These are phyloP conservation scores for Beris chalybata DNA, from an alignment of 2,888 invertebrate genomes.

Conservation along the genomic window DNA sequence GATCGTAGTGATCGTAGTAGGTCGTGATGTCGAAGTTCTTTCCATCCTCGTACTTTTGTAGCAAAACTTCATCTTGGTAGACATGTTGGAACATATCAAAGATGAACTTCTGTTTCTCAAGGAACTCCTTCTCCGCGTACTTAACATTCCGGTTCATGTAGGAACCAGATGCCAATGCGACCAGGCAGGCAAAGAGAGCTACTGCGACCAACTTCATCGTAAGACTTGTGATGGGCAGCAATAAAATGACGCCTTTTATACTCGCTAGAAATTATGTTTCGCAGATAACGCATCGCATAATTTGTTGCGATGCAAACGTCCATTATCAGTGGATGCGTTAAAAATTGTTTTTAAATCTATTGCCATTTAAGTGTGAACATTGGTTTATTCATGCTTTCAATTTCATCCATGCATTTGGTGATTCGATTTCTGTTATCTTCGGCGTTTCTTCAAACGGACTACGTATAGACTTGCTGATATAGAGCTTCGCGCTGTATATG, in stretches of 20 bases:
- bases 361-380: too few relatives aligned
- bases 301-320: too few relatives aligned
- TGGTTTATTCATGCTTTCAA: too few relatives aligned
- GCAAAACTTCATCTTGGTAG: conserved; percentile 61
- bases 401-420: too few relatives aligned
- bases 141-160: conserved; percentile 45
- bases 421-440: too few relatives aligned
- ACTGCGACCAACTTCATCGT: conserved; percentile 50
- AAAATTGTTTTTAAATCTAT: too few relatives aligned
- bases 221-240: conserved; percentile 43
- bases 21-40: conserved; percentile 63
- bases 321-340: too few relatives aligned
- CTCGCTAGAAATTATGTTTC: not conserved
- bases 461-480: too few relatives aligned
- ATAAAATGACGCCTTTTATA: not conserved
- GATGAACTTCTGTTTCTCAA: conserved; percentile 59
- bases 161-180: conserved; percentile 42
- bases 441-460: too few relatives aligned
- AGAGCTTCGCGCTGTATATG: too few relatives aligned
- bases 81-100: conserved; percentile 61
- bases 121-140: conserved; percentile 59
- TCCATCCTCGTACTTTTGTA: conserved; percentile 58
- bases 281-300: too few relatives aligned
- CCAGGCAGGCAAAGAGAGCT: conserved; percentile 45
- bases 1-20: conserved; percentile 64